Percentiles rank a stretch among this genome's conserved stretches.
phyloP scores from a whole-genome alignment of 2,888 invertebrate genomes.

The Rotaria macrura region DNA sequence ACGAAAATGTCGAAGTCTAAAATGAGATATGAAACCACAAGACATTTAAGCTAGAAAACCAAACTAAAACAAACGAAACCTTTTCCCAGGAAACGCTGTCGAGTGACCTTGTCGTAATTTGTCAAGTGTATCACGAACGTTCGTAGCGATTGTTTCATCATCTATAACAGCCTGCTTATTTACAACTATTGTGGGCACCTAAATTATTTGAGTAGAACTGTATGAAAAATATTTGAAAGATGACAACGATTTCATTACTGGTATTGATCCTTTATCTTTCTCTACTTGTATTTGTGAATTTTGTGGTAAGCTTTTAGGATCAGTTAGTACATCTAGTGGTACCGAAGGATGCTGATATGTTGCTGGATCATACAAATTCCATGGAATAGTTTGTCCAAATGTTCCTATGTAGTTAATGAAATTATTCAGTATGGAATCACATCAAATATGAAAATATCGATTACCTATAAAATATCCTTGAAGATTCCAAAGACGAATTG shows the following conservation, averaged over 20 bases:
- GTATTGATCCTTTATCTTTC: too few relatives aligned
- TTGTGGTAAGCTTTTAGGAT: conserved; percentile 46
- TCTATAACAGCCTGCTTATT: not conserved
- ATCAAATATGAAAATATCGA: too few relatives aligned
- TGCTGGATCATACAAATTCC: conserved; percentile 46
- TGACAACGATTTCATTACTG: too few relatives aligned
- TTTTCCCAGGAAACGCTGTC: not conserved
- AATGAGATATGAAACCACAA: not conserved
- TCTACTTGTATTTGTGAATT: conserved; percentile 40
- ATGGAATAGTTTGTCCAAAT: conserved; percentile 38
- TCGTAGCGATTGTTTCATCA: not conserved
- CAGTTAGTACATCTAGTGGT: conserved; percentile 49
- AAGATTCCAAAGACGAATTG: conserved; percentile 48
- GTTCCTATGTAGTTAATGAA: not conserved
- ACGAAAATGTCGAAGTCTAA: conserved; percentile 7
- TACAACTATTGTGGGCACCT: not conserved
- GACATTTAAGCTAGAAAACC: too few relatives aligned
- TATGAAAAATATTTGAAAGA: too few relatives aligned
- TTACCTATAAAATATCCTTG: conserved; percentile 46
- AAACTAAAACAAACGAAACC: not conserved
- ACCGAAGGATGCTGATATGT: conserved; percentile 50
- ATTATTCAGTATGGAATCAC: too few relatives aligned
- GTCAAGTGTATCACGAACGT: not conserved
- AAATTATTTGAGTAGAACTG: conserved; percentile 38
- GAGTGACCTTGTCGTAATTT: not conserved